Percentiles rank a stretch among this genome's conserved stretches.
phyloP scores from a whole-genome alignment of 2,888 invertebrate genomes.

The Callyntrura sp. region DNA sequence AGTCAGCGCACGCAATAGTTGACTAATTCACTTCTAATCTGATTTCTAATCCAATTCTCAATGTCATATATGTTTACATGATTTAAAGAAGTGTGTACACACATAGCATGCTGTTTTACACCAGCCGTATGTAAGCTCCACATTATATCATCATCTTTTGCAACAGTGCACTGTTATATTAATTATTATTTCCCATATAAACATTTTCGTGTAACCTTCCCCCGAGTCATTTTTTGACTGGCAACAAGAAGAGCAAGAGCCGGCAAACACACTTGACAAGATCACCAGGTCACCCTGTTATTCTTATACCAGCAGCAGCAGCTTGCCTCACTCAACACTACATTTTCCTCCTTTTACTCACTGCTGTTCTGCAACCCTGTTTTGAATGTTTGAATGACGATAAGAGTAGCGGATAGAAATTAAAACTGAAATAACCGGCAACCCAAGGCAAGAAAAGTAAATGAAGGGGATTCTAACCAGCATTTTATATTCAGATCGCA shows the following conservation, averaged over 20 bases:
- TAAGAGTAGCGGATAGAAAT: conserved; percentile 8
- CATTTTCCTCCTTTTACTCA: neutral
- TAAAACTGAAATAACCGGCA: neutral
- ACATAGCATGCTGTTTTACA: neutral
- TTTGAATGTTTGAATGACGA: conserved; percentile 11
- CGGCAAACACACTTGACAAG: conserved; percentile 71
- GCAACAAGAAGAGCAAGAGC: conserved; percentile 59
- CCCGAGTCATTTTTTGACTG: conserved; percentile 74
- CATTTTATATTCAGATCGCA: neutral
- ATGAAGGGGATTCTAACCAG: conserved; percentile 2
- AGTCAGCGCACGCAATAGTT: too few species aligned
- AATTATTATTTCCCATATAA: conserved; percentile 73
- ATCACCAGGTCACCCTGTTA: conserved; percentile 72
- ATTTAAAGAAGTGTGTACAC: neutral
- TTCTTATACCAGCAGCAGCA: neutral
- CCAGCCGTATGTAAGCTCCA: neutral
- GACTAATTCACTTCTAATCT: too few species aligned
- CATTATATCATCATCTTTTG: conserved; percentile 1
- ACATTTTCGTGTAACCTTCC: conserved; percentile 73
- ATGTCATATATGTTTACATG: neutral
- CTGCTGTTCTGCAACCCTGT: neutral
- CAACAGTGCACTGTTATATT: conserved; percentile 68
- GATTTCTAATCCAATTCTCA: neutral
- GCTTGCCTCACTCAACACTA: neutral
- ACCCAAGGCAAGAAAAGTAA: neutral